Base-by-base conservation (phyloP, 2,113 vertebrate species). In the Merops nubicus region DNA sequence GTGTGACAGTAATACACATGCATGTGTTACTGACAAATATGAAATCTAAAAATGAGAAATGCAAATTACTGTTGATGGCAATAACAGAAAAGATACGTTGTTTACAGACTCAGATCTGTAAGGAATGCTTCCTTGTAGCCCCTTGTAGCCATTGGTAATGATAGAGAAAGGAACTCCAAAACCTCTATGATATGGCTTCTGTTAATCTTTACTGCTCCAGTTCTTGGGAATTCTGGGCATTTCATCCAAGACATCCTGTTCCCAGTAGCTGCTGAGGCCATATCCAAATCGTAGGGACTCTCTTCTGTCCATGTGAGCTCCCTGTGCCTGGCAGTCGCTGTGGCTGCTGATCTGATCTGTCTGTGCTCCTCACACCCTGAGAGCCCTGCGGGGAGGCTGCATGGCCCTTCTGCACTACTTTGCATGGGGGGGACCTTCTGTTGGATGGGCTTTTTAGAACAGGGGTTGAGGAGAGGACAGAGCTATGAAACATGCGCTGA, bases 321-420 rank as follows among this genome's bases (percentile, higher is more conserved):
- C 28, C 57, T 17, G 25, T 26, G 6, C 6, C 21, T 22, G 59
- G n/a, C 26, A n/a, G 22, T 6, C 0, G 0, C 34, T n/a, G 0
- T 0, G 1, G 68, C 29, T 64, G 29, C 7, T 47, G 43, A 4
- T 29, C 15, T 0, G 1, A 7, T 18, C 51, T 54, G 2, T 0
- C 64, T 42, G 60, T 53, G 31, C 54, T 31, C 31, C 38, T n/a
- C 9, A 2, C 23, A 9, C 53, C 16, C 77, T 10, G 45, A 26
- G 40, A 26, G 16, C 0, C 2, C 36, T 20, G 34, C 1, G 3
- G 16, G 23, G 16, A 0, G 22, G n/a, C 36, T 65, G n/a, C 17
- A 0, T 17, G 50, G 60, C 56, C 33, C 26, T 40, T 25, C 0
- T 45, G 38, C 38, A 11, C 26, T 5, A 26, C 72, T 65, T 54